Evolutionary conservation across 2,888 invertebrate genomes (phyloP), one percentile per base, ranked within the genome.

Genomic region (Resseliella maxima): DNA sequence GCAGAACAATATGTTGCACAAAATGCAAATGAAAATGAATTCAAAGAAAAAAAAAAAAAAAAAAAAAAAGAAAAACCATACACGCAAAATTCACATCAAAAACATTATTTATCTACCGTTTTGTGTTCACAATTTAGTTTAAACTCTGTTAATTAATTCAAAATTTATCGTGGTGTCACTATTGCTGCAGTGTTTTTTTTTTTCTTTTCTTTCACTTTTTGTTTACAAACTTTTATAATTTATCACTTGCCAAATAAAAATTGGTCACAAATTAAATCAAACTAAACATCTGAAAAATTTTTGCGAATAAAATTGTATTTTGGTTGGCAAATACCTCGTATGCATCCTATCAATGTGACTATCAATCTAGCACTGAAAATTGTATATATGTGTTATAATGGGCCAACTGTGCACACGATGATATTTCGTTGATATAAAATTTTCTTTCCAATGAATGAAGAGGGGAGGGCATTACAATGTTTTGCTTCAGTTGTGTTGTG

Each of bases 391-490:
- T 38, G 41, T 24, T n/a, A 0, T 72, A 72, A 12, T 24, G 38
- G 38, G 38, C 83, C 1, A n/a, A 24, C 83, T 31, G 72, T 35
- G 21, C n/a, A 35, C 21, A 54, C 31, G 27, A n/a, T n/a, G 0
- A 81, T 36, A 36, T 81, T n/a, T 36, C 83, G 83, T 38, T 83
- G 83, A 83, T 38, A n/a, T n/a, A n/a, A 83, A 83, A 38, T 83
- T 83, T 38, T 83, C 38, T 83, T 83, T 83, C 83, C 83, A 83
- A 83, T 83, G 83, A 83, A 83, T 38, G 83, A 83, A 83, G 83
- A 83, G 83, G 83, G 83, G 83, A 83, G 83, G 83, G 83, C 83
- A 38, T 38, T 83, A 38, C 41, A 1, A 21, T 38, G 15, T 0
- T 38, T 18, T 38, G 24, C 10, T 36, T 38, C 38, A 36, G 21